Evolutionary conservation across 1,140 invertebrate species (phyloP), one percentile per base, ranked within the genome.

Genomic region (Harlomillsia oculata): DNA sequence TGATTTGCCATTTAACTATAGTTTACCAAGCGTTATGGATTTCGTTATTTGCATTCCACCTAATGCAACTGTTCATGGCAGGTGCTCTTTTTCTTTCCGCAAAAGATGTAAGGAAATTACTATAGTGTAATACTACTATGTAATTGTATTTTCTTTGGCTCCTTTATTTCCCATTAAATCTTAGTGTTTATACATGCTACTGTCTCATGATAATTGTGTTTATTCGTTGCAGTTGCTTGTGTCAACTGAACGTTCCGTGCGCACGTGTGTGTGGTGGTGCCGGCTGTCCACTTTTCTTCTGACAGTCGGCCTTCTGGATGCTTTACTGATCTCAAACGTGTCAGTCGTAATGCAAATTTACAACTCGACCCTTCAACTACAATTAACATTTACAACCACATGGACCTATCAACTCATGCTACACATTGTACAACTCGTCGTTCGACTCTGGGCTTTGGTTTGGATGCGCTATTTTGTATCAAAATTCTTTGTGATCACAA

Each of bases 21-120:
- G 45, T 48, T 32, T 48, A 48, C 23, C 28, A 48, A 21, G 30
- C 36, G 30, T 48, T 28, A 9, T 48, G 45, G 45, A 48, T 48
- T 32, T n/a, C 16, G 13, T 32, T 48, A 21, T 48, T 48, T 34
- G 45, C 28, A 5, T n/a, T 48, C 29, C 25, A 48, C 28, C 25
- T 48, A 32, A 28, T 48, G 13, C 45, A 48, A 20, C 16, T 48
- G 14, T 48, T 48, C 28, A 48, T 48, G 45, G 45, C 5, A 21
- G 25, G 14, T 16, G 23, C 18, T 40, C 5, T 56, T 13, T 32
- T 48, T n/a, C 32, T 48, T 21, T 26, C 53, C 30, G 53, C 53
- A 18, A 34, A 37, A 49, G 34, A 40, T 26, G 37, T 26, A 39
- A 51, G n/a, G 20, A 41, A 41, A 8, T 41, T n/a, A n/a, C n/a